Base-by-base conservation (phyloP, 2,888 invertebrate species). In the Chironomus riparius region DNA sequence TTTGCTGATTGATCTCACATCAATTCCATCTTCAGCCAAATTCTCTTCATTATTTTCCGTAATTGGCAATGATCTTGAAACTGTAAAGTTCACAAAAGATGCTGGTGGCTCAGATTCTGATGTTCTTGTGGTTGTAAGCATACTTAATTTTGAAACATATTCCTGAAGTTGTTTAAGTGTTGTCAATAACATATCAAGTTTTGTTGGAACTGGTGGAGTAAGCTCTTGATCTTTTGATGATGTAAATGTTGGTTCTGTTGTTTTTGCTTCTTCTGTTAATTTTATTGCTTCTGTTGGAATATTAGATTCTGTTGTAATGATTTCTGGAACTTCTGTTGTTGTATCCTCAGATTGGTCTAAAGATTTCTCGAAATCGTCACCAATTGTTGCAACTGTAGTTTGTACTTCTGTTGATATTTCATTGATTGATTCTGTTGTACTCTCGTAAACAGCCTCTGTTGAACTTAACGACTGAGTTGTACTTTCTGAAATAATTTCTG, bases 31-130 rank as follows among this genome's bases (percentile, higher is more conserved):
- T 56, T 21, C 28, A 28, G 4, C 28, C 1, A 5, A 28, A 38
- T 7, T 10, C 38, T 38, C 38, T 38, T 38, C 38, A 38, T 38
- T 38, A 38, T 38, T 69, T 50, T 28, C 24, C 12, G 10, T 65
- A 10, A 24, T 22, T 24, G 21, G 24, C 18, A 65, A 12, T 76
- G 68, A 47, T 28, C 62, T 24, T 47, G 74, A 68, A 1, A 76
- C 69, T 24, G 76, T 76, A 47, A 22, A 76, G 38, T 68, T 76
- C 0, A 76, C 76, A 50, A 76, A 76, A 47, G 68, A 38, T 6
- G 68, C 61, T 50, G 18, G 10, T 56, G 13, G 22, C 22, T 47
- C 68, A 22, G 47, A 4, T 65, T 38, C n/a, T n/a, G 65, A 21
- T 15, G 71, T 50, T 28, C 50, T n/a, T 10, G 71, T 56, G 5